These are phyloP conservation scores for Ibycter americanus DNA, from an alignment of 2,797 vertebrate species.

Conservation along the genomic window DNA sequence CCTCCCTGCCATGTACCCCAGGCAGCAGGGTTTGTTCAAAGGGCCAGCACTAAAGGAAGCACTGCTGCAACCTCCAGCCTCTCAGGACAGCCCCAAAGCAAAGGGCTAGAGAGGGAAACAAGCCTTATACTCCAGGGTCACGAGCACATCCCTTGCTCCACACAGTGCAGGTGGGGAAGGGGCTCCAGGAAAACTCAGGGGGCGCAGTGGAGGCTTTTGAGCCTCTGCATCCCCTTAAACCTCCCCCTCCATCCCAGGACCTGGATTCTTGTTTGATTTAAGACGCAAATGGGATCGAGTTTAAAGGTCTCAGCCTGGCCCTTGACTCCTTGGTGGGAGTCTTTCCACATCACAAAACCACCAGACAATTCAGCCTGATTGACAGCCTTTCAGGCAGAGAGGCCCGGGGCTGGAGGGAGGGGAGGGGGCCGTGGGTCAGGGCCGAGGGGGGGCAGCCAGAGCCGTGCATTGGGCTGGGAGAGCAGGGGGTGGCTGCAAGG, in stretches of 20 bases:
- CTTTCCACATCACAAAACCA: constrained; percentile 71
- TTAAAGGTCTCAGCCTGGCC: constrained; percentile 70
- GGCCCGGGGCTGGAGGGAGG: constrained; percentile 24
- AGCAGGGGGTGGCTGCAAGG: background rate
- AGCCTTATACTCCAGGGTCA: background rate
- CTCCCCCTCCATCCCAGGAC: constrained; percentile 16
- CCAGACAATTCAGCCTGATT: constrained; percentile 66
- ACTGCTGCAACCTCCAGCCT: background rate
- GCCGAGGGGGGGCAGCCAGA: background rate
- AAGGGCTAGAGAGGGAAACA: background rate
- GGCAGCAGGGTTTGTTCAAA: background rate
- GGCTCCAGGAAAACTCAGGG: background rate
- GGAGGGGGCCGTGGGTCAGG: background rate
- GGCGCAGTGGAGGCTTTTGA: background rate
- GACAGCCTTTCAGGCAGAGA: constrained; percentile 62
- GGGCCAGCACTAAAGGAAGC: background rate
- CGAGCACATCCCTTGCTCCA: background rate
- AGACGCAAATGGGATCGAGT: constrained; percentile 46
- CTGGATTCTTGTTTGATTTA: constrained; percentile 53
- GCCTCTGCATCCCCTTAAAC: background rate
- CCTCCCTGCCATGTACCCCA: background rate
- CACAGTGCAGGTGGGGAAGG: background rate
- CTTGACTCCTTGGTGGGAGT: constrained; percentile 72
- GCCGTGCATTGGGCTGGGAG: background rate
- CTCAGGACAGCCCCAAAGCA: background rate